Conservation (phyloP, 2,113 vertebrate genomes). For the Pavo muticus region DNA sequence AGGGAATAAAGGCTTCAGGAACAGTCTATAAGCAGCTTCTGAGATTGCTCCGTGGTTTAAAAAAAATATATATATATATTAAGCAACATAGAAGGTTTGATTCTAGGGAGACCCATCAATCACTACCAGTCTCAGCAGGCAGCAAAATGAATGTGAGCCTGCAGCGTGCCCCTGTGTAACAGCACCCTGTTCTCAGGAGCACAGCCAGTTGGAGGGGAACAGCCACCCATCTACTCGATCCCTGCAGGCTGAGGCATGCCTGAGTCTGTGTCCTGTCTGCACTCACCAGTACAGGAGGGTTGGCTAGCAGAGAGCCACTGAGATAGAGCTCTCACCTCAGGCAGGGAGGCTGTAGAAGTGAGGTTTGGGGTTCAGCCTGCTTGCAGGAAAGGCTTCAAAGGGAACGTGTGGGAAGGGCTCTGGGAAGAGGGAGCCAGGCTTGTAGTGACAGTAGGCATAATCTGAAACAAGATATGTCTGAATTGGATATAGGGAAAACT, state of each 20-base stretch:
- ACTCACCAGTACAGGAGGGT: not conserved
- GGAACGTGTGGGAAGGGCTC: rapidly evolving
- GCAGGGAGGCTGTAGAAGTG: not conserved
- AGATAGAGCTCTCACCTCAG: not conserved
- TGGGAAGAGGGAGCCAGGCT: not conserved
- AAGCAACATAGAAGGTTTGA: not conserved
- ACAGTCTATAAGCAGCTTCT: not conserved
- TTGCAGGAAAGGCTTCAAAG: not conserved
- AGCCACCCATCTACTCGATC: no score
- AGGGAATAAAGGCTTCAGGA: not conserved
- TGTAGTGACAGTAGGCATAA: not conserved
- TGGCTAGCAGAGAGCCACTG: not conserved
- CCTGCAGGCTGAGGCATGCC: not conserved
- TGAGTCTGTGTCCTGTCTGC: not conserved
- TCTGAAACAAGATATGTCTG: not conserved
- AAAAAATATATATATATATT: not conserved
- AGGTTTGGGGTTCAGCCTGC: not conserved
- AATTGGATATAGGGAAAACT: not conserved
- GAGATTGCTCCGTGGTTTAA: not conserved
- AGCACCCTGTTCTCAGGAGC: not conserved
- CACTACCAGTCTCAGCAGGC: not conserved
- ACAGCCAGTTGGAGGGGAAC: not conserved
- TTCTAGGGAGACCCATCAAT: not conserved
- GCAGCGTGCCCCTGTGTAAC: rapidly evolving
- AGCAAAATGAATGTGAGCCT: not conserved